These are phyloP conservation scores for Clivina fossor DNA, from an alignment of 2,888 invertebrate species.

Conservation along the genomic window DNA sequence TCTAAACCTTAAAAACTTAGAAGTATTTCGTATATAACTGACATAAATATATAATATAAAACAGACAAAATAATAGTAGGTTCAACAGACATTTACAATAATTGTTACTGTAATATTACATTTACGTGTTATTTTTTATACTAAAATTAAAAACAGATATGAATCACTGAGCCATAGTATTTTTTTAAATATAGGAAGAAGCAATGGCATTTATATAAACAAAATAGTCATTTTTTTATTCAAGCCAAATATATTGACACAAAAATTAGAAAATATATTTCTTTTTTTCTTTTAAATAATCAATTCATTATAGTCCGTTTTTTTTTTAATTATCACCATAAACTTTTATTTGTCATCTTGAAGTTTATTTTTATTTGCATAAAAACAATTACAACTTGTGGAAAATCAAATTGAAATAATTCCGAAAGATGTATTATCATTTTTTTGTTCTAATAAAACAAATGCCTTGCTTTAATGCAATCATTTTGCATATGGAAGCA, in stretches of 20 bases:
- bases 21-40: conserved; percentile 19
- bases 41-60: conserved; percentile 31
- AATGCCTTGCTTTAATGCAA: conserved; percentile 29
- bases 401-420: conserved; percentile 11
- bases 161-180: conserved; percentile 18
- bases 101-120: conserved; percentile 32
- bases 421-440: no score
- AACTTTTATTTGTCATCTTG: conserved; percentile 5
- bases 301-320: background rate
- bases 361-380: conserved; percentile 8
- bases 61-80: conserved; percentile 25
- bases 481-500: conserved; percentile 27
- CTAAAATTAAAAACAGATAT: conserved; percentile 19
- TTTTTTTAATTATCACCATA: background rate
- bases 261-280: background rate
- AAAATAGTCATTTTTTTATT: background rate
- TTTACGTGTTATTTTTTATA: conserved; percentile 16
- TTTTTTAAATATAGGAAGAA: conserved; percentile 24
- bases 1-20: conserved; percentile 19
- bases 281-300: conserved; percentile 6
- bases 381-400: conserved; percentile 3
- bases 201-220: conserved; percentile 23
- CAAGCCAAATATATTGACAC: background rate
- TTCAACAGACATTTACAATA: conserved; percentile 18
- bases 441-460: conserved; percentile 15